Percentiles rank a stretch among this genome's conserved stretches.
phyloP scores from a whole-genome alignment of 2,113 vertebrate genomes.

The Naja naja region DNA sequence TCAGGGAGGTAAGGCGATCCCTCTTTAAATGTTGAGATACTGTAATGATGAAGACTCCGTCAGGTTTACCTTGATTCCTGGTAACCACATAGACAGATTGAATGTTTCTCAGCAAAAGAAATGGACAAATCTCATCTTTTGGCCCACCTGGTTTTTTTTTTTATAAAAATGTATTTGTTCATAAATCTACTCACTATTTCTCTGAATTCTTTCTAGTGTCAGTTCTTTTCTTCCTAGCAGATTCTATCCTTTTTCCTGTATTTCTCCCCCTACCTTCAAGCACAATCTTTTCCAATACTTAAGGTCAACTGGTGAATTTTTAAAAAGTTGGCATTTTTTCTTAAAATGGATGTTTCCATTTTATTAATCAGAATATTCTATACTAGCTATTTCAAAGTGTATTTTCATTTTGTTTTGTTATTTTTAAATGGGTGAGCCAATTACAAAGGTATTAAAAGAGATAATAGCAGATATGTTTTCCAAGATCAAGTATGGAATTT shows the following conservation, averaged over 20 bases:
- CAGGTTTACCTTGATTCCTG: neutral
- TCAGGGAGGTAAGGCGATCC: conserved; percentile 22
- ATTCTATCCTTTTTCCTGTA: neutral
- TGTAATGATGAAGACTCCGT: neutral
- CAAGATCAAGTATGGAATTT: neutral
- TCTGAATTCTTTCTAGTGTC: neutral
- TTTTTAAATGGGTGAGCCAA: neutral
- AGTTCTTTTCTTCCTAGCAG: neutral
- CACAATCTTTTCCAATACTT: neutral
- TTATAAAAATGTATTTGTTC: neutral
- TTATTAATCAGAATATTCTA: neutral
- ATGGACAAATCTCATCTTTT: neutral
- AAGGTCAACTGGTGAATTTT: neutral
- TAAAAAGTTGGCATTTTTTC: neutral
- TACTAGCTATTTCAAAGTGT: neutral
- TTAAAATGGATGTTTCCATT: neutral
- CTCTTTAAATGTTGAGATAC: neutral
- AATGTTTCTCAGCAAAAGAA: neutral
- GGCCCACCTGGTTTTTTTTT: neutral
- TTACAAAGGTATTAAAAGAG: neutral
- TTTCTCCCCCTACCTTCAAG: neutral
- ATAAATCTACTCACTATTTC: neutral
- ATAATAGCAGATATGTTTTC: neutral
- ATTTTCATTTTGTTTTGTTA: neutral
- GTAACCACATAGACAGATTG: neutral